phyloP scores from a whole-genome alignment of 2,797 vertebrate genomes.

The Threskiornis aethiopicus region DNA sequence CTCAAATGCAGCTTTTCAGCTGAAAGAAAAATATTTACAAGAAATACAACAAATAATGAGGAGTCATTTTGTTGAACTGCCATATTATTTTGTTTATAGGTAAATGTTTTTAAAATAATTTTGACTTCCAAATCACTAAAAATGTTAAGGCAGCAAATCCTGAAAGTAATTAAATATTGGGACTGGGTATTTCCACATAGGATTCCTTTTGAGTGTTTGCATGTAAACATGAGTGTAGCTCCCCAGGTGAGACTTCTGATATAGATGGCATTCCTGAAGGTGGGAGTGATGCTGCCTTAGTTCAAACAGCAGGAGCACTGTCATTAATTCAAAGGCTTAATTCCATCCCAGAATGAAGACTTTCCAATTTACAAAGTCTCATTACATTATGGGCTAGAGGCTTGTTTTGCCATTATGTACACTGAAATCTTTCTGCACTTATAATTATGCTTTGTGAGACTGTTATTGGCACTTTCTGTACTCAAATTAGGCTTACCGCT shows the following conservation, averaged over 20 bases:
- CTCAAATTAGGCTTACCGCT: not conserved
- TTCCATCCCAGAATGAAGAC: not conserved
- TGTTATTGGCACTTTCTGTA: not conserved
- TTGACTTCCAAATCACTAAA: not conserved
- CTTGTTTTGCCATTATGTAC: not conserved
- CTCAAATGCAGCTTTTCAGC: not conserved
- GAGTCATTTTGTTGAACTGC: not conserved
- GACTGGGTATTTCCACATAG: not conserved
- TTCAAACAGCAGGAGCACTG: not conserved
- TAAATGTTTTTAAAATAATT: not conserved
- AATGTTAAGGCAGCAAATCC: not conserved
- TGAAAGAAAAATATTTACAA: not conserved
- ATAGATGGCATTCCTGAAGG: not conserved
- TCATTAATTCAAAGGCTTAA: not conserved
- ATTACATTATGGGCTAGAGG: not conserved
- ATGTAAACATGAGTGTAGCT: not conserved
- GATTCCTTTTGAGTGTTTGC: not conserved
- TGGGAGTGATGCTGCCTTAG: not conserved
- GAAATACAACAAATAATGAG: not conserved
- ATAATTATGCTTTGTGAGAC: not conserved
- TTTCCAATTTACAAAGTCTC: not conserved
- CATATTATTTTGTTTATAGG: not conserved
- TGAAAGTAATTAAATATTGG: not conserved
- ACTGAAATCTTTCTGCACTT: not conserved
- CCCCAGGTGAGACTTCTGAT: not conserved